These are phyloP conservation scores for Scelioninae gen. 1 DNA, from an alignment of 2,888 invertebrate genomes.

Conservation along the genomic window DNA sequence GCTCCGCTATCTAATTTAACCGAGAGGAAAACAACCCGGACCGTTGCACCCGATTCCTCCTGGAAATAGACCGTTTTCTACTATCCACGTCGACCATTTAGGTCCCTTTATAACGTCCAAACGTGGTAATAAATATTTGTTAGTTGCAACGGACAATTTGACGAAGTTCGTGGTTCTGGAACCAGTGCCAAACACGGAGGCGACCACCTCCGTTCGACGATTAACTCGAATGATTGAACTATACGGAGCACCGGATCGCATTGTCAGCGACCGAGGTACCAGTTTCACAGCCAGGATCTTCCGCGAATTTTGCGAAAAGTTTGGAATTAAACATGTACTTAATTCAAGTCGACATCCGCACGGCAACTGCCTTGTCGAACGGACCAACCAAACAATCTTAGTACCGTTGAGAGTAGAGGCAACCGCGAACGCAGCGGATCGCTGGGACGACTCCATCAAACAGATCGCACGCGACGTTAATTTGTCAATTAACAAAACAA, in stretches of 20 bases:
- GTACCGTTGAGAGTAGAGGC: not conserved
- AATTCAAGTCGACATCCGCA: slow-evolving; percentile 7
- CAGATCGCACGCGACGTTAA: not conserved
- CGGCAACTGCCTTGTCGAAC: not conserved
- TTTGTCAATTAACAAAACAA: not conserved
- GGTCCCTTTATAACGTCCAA: not conserved
- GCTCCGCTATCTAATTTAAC: not conserved
- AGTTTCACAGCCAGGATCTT: slow-evolving; percentile 49
- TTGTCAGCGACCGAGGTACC: slow-evolving; percentile 64
- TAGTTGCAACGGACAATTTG: not conserved
- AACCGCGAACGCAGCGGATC: not conserved
- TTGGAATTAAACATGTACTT: not conserved
- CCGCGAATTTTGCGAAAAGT: slow-evolving; percentile 1
- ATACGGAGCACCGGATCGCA: slow-evolving; percentile 35
- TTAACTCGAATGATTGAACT: not conserved
- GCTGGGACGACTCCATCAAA: not conserved
- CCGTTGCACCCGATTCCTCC: not conserved
- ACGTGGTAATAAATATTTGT: not conserved
- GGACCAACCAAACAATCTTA: slow-evolving; percentile 1
- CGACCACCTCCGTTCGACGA: too few relatives aligned
- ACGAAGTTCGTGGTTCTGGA: not conserved
- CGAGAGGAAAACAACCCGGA: not conserved
- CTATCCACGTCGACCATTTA: not conserved
- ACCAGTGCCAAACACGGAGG: not conserved
- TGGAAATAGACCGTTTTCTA: not conserved